Conservation (phyloP, 2,888 invertebrate species). For the Meteorus cinctellus region DNA sequence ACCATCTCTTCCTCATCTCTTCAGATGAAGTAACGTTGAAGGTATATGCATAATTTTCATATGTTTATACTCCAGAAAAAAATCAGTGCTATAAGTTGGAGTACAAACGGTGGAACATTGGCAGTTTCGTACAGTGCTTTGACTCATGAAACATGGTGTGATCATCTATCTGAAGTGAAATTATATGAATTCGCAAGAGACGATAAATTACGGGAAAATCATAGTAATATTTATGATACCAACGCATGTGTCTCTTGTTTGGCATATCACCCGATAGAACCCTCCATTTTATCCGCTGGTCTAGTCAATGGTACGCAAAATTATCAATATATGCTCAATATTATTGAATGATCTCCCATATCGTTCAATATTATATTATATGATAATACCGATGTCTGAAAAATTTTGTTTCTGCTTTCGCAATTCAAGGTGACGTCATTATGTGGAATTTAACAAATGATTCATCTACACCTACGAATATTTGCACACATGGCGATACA, state of each 20-base stretch:
- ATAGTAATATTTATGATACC: constrained; percentile 61
- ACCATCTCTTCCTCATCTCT: no score
- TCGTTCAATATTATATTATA: constrained; percentile 20
- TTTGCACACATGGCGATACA: constrained; percentile 65
- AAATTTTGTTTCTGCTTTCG: constrained; percentile 23
- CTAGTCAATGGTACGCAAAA: constrained; percentile 64
- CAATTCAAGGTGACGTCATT: constrained; percentile 65
- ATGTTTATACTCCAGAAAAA: constrained; percentile 59
- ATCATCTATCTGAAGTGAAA: constrained; percentile 66
- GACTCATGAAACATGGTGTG: constrained; percentile 68
- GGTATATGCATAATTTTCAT: no score
- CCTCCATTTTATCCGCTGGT: constrained; percentile 74
- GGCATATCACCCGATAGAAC: constrained; percentile 74
- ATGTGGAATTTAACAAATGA: constrained; percentile 68
- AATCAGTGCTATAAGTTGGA: constrained; percentile 67
- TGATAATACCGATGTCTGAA: not conserved
- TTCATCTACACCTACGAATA: constrained; percentile 58
- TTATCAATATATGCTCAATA: not conserved
- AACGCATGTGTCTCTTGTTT: constrained; percentile 73
- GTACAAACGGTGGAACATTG: constrained; percentile 66
- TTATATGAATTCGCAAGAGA: constrained; percentile 65
- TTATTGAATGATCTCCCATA: no score
- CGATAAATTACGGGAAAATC: constrained; percentile 57
- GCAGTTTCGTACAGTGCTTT: constrained; percentile 61
- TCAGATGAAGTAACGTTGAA: no score